These are phyloP conservation scores for Sialia sialis DNA, from an alignment of 2,113 vertebrate genomes.

Conservation along the genomic window DNA sequence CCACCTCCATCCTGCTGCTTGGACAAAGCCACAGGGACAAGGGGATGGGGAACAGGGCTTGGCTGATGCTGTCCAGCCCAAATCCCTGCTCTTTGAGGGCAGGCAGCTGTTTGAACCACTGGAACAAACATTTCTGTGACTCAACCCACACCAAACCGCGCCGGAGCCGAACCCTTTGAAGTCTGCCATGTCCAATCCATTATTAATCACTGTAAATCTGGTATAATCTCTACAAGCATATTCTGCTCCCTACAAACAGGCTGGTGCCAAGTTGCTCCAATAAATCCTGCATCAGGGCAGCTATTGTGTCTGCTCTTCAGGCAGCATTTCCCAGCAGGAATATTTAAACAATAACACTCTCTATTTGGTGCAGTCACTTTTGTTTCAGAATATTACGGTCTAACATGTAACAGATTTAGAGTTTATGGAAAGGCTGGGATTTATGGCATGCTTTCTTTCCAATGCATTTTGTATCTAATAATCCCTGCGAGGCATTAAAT, in stretches of 20 bases:
- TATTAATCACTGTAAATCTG: constrained; percentile 73
- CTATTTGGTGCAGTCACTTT: constrained; percentile 45
- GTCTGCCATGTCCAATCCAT: constrained; percentile 32
- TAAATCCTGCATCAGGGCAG: constrained; percentile 53
- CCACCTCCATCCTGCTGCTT: fast-evolving
- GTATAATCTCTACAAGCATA: constrained; percentile 70
- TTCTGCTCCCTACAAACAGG: constrained; percentile 56
- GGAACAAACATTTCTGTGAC: not conserved
- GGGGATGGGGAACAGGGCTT: fast-evolving
- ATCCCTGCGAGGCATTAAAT: not conserved
- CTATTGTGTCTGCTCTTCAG: constrained; percentile 28
- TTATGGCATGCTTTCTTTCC: not conserved
- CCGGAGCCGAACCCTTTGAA: not conserved
- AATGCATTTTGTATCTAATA: not conserved
- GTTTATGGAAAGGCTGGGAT: not conserved
- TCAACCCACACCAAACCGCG: not conserved
- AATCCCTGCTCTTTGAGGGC: not conserved
- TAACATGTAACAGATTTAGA: constrained; percentile 14
- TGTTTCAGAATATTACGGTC: constrained; percentile 26
- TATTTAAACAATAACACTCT: constrained; percentile 61
- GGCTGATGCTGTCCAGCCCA: not conserved
- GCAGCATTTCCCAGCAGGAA: constrained; percentile 64
- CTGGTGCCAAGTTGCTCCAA: constrained; percentile 47
- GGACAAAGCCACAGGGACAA: fast-evolving
- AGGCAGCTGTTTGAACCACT: not conserved